phyloP scores from a whole-genome alignment of 2,797 vertebrate genomes.

The Myotis myotis region DNA sequence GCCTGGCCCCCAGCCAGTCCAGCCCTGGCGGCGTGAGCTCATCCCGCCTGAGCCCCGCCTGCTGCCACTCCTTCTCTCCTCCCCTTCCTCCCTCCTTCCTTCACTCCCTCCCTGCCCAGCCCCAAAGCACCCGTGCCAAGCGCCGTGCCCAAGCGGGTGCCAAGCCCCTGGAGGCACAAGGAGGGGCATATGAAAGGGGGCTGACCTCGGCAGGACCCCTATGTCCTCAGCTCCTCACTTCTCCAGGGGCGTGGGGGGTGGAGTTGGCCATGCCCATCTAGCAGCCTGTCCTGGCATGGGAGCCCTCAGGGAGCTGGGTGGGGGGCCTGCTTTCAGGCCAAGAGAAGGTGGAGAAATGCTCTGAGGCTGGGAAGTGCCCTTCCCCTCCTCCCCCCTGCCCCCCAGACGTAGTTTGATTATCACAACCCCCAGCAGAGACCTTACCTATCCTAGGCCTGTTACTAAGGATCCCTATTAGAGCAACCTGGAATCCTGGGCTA shows the following conservation, averaged over 20 bases:
- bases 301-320: not conserved
- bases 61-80: slow-evolving; percentile 74
- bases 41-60: slow-evolving; percentile 71
- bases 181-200: slow-evolving; percentile 48
- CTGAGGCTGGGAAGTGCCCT: not conserved
- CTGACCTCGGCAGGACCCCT: slow-evolving; percentile 68
- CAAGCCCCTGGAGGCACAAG: slow-evolving; percentile 75
- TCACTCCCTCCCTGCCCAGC: slow-evolving; percentile 48
- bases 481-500: not conserved
- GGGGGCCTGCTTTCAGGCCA: not conserved
- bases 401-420: not conserved
- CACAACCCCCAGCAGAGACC: not conserved
- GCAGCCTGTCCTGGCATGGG: not conserved
- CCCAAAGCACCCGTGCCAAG: slow-evolving; percentile 67
- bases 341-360: not conserved
- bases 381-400: not conserved
- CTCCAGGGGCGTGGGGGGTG: not conserved
- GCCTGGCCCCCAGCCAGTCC: slow-evolving; percentile 69
- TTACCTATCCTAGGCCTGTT: not conserved
- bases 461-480: not conserved
- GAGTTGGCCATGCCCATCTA: slow-evolving; percentile 20
- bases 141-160: slow-evolving; percentile 74
- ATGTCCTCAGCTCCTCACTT: slow-evolving; percentile 47
- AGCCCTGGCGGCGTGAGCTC: slow-evolving; percentile 75
- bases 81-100: slow-evolving; percentile 71